Evolutionary conservation across 2,888 invertebrate species (phyloP).

Genomic region (Pterostichus madidus): DNA sequence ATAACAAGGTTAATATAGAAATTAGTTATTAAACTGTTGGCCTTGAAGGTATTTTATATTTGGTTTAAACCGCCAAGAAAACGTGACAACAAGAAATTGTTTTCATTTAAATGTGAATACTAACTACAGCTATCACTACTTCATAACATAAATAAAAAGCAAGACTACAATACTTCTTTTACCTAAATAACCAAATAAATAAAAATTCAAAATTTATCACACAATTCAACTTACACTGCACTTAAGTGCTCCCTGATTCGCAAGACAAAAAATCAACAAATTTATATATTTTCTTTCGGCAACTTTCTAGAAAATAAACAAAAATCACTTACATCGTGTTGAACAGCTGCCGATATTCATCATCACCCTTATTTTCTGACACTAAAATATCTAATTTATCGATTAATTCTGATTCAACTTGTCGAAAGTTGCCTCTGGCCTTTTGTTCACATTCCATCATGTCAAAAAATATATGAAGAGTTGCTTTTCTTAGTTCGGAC

Average conservation of each 20-base stretch:
- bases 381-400: slow-evolving; percentile 95
- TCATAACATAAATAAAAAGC: not conserved
- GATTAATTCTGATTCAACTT: slow-evolving; percentile 95
- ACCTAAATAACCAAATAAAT: not conserved
- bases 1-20: slow-evolving; percentile 42
- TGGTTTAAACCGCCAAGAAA: not conserved
- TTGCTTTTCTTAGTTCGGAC: slow-evolving; percentile 90
- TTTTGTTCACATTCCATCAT: slow-evolving; percentile 96
- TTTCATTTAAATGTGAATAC: not conserved
- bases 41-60: slow-evolving; percentile 18
- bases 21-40: slow-evolving; percentile 27
- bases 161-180: too few species aligned
- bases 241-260: slow-evolving; percentile 90
- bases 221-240: slow-evolving; percentile 89
- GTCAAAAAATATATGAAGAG: slow-evolving; percentile 94
- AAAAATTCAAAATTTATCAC: not conserved
- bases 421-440: slow-evolving; percentile 90
- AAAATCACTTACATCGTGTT: slow-evolving; percentile 92
- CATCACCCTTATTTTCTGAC: slow-evolving; percentile 96
- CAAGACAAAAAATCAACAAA: slow-evolving; percentile 61
- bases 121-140: not conserved
- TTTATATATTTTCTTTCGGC: slow-evolving; percentile 3
- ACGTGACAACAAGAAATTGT: slow-evolving; percentile 10
- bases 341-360: slow-evolving; percentile 94
- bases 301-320: slow-evolving; percentile 49